Evolutionary conservation across 2,888 invertebrate genomes (phyloP).

Genomic region (Sinohyriopsis cumingii): DNA sequence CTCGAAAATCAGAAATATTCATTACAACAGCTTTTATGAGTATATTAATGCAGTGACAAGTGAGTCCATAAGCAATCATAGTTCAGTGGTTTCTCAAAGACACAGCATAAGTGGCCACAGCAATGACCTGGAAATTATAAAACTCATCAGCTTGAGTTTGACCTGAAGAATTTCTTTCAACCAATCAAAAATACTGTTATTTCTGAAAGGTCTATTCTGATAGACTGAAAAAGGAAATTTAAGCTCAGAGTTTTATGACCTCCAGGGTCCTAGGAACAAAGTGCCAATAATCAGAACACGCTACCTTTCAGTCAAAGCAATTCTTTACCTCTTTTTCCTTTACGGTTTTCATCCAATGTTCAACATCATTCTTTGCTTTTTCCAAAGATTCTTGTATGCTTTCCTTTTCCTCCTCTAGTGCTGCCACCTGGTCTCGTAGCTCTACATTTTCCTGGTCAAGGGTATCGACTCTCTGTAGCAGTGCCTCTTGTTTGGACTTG

Average conservation of each 20-base stretch:
- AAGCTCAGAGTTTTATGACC: not conserved
- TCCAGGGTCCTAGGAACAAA: not conserved
- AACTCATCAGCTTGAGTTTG: too few relatives aligned
- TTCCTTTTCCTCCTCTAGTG: constrained; percentile 63
- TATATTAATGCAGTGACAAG: too few relatives aligned
- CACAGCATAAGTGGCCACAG: too few relatives aligned
- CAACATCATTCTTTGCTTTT: constrained; percentile 37
- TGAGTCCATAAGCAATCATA: too few relatives aligned
- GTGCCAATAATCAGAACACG: not conserved
- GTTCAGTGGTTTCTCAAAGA: too few relatives aligned
- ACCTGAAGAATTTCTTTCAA: not conserved
- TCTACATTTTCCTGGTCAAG: constrained; percentile 64
- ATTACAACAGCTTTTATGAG: too few relatives aligned
- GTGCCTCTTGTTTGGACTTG: constrained; percentile 63
- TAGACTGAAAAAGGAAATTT: not conserved
- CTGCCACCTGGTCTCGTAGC: constrained; percentile 56
- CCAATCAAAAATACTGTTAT: not conserved
- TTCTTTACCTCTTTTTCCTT: constrained; percentile 54
- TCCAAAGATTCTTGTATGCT: constrained; percentile 48
- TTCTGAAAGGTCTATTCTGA: not conserved
- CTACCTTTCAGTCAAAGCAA: too few relatives aligned
- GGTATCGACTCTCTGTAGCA: constrained; percentile 57
- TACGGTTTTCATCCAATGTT: constrained; percentile 39
- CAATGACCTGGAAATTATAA: too few relatives aligned
- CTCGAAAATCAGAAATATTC: too few relatives aligned